A percentile compares a stretch with the other conserved stretches of the same genome.
These are phyloP conservation scores for Rhodophaea formosa DNA, from an alignment of 2,888 invertebrate genomes.

Conservation along the genomic window DNA sequence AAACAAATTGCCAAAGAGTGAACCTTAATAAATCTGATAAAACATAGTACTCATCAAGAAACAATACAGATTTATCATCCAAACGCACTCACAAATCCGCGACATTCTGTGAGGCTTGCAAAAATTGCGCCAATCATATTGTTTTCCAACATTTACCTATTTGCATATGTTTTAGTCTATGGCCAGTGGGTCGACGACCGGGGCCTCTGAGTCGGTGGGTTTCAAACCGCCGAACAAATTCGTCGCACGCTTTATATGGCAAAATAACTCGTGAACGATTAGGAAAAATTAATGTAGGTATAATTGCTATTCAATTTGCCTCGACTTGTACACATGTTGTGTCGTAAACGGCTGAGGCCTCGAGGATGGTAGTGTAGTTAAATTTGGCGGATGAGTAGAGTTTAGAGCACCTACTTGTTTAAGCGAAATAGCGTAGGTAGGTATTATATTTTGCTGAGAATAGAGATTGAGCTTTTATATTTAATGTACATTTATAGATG, in stretches of 20 bases:
- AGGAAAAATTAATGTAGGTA: conserved; percentile 11
- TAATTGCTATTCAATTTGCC: neutral
- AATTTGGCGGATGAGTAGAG: neutral
- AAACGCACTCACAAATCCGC: too few relatives aligned
- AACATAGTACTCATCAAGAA: too few relatives aligned
- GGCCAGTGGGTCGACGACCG: conserved; percentile 6
- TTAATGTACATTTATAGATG: too few relatives aligned
- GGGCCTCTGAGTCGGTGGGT: conserved; percentile 11
- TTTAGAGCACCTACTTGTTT: neutral
- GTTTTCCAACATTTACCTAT: neutral
- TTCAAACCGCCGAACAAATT: conserved; percentile 9
- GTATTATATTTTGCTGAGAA: neutral
- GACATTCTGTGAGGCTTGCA: too few relatives aligned
- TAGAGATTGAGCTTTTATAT: too few relatives aligned
- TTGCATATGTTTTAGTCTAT: conserved; percentile 15
- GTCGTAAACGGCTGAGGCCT: neutral
- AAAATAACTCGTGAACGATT: conserved; percentile 8
- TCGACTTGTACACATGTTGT: neutral
- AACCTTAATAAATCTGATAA: too few relatives aligned
- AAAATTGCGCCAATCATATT: too few relatives aligned
- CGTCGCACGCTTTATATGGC: conserved; percentile 9
- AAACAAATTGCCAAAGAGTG: too few relatives aligned
- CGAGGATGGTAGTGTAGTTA: neutral
- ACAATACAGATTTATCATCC: too few relatives aligned
- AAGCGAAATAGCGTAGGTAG: neutral